phyloP scores from a whole-genome alignment of 2,113 vertebrate genomes.

The Clarias gariepinus region DNA sequence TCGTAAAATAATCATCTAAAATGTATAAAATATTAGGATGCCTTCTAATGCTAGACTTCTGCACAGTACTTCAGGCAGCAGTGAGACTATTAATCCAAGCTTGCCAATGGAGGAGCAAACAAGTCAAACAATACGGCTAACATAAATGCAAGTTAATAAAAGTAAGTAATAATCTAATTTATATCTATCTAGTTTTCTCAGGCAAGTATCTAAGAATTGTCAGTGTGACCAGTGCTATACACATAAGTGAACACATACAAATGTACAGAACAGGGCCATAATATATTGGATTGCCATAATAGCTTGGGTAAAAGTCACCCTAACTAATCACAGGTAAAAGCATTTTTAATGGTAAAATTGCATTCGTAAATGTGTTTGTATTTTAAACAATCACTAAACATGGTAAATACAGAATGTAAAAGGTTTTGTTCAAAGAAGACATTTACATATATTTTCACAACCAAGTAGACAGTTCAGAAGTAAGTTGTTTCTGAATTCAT shows the following conservation, averaged over 20 bases:
- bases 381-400: no score
- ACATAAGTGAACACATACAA: neutral
- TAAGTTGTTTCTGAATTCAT: no score
- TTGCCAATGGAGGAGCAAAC: neutral
- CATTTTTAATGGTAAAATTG: no score
- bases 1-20: neutral
- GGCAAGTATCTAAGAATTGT: conserved; percentile 21
- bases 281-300: neutral
- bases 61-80: neutral
- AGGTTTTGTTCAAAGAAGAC: no score
- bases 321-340: neutral
- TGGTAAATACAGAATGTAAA: no score
- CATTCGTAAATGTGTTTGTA: no score
- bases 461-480: no score
- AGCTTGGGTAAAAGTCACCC: neutral
- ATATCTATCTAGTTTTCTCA: neutral
- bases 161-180: neutral
- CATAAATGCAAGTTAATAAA: conserved; percentile 1
- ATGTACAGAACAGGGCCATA: neutral
- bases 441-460: no score
- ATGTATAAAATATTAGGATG: neutral
- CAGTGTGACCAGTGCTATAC: conserved; percentile 9
- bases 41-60: neutral
- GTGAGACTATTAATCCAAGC: conserved; percentile 25
- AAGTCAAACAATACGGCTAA: neutral